phyloP scores from a whole-genome alignment of 2,797 vertebrate species.

The Acanthornis magna region DNA sequence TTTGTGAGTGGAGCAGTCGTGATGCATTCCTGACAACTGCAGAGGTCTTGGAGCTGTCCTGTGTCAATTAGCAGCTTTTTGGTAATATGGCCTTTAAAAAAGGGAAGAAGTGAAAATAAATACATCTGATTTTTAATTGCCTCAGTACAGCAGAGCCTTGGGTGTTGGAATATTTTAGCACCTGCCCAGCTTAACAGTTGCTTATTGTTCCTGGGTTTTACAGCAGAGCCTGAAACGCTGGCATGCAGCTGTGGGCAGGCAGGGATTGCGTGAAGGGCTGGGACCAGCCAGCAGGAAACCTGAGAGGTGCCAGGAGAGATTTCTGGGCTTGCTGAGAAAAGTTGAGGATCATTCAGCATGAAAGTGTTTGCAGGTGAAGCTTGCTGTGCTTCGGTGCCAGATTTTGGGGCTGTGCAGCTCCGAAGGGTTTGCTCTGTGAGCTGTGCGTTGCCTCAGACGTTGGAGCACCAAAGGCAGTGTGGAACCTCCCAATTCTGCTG shows the following conservation, averaged over 20 bases:
- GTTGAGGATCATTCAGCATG: not conserved
- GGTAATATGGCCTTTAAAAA: not conserved
- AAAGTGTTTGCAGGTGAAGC: not conserved
- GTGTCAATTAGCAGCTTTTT: not conserved
- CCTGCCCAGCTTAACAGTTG: conserved; percentile 62
- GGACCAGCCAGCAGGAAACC: conserved; percentile 16
- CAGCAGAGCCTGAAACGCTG: not conserved
- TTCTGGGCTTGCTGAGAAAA: conserved; percentile 2
- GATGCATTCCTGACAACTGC: not conserved
- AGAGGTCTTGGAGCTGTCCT: not conserved
- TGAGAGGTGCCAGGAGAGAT: conserved; percentile 1
- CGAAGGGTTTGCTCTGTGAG: not conserved
- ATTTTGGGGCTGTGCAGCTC: not conserved
- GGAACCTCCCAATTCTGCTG: not conserved
- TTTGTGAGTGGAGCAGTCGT: not conserved
- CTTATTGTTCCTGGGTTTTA: conserved; percentile 10
- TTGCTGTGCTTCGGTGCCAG: not conserved
- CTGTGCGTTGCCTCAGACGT: accelerated
- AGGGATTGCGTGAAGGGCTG: not conserved
- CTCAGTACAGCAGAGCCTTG: not conserved
- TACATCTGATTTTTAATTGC: conserved; percentile 45
- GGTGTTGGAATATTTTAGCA: conserved; percentile 55
- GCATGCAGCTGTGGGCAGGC: not conserved
- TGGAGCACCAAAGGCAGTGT: not conserved
- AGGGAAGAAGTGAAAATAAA: not conserved